Base-by-base conservation (phyloP, 2,888 invertebrate genomes). In the Trachelus troglodyta region DNA sequence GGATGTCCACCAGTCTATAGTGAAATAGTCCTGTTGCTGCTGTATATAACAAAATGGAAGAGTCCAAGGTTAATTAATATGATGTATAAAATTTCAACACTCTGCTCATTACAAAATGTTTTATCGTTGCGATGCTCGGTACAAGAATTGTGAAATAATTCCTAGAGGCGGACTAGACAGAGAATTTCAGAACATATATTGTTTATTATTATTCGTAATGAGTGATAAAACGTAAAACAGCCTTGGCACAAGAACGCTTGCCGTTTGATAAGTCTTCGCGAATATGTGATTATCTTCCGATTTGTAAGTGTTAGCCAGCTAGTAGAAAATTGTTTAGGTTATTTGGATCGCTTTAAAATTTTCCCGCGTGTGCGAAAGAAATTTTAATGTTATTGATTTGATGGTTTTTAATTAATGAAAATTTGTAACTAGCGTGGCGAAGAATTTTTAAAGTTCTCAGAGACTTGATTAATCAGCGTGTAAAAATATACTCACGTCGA, bases 401-500 rank as follows among this genome's bases (percentile, higher is more conserved):
- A 15, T 23, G 56, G 2, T 2, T 23, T 23, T 56, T 23, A 9
- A 56, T 23, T 23, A 15, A 4, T 23, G 2, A 23, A 23, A 56
- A 56, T 9, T 56, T 23, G 0, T 6, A 23, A 9, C 3, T 56
- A 56, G 9, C 1, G 56, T 9, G 15, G 2, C 23, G 23, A 56
- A 9, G 56, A 56, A 23, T 56, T 56, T 0, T 6, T 9, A 6
- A 9, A 56, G 9, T 23, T 56, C 23, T 56, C 56, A 23, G 23
- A 9, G 23, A 23, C 56, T 56, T 2, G 23, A 56, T 56, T 56
- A 56, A 56, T 56, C 6, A 23, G 56, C 23, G 56, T 23, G 56
- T 9, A 56, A 56, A 9, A 56, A 35, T 77, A 82, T 91, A 94
- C 94, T 94, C 91, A 94, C 94, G 89, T 94, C 94, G 91, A 94